phyloP scores from a whole-genome alignment of 2,113 vertebrate species.

The Panthera leo region DNA sequence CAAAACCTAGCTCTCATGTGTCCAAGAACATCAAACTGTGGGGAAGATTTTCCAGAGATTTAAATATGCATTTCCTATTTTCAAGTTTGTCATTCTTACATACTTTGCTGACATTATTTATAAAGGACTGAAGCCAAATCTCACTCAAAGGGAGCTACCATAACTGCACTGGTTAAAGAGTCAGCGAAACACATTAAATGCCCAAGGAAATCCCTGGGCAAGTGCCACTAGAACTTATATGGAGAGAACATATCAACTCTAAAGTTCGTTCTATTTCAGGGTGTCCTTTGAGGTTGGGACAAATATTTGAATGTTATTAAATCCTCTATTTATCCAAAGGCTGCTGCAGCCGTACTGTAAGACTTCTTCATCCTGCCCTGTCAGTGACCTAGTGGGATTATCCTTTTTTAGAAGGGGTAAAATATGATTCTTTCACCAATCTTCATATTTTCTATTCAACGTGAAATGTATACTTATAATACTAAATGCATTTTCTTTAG shows the following conservation, averaged over 20 bases:
- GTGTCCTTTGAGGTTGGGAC: slow-evolving; percentile 50
- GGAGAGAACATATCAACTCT: neutral
- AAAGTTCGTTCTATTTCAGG: slow-evolving; percentile 38
- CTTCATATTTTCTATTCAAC: neutral
- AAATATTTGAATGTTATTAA: slow-evolving; percentile 69
- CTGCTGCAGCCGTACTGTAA: slow-evolving; percentile 8
- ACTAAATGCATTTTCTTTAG: neutral
- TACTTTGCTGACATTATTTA: slow-evolving; percentile 48
- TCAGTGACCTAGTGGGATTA: neutral
- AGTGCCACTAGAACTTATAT: neutral
- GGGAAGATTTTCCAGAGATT: slow-evolving; percentile 37
- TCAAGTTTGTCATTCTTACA: slow-evolving; percentile 52
- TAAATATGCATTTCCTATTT: slow-evolving; percentile 43
- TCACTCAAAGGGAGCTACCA: neutral
- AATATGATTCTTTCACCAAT: neutral
- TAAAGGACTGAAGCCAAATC: slow-evolving; percentile 31
- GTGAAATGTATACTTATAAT: neutral
- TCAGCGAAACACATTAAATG: slow-evolving; percentile 13
- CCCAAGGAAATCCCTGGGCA: slow-evolving; percentile 11
- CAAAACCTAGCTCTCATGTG: neutral
- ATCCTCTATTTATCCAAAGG: slow-evolving; percentile 47
- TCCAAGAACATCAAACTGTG: slow-evolving; percentile 36
- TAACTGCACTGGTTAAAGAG: neutral
- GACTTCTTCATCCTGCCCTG: slow-evolving; percentile 15
- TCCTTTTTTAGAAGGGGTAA: neutral